Percentiles rank a stretch among this genome's conserved stretches.
Conservation (phyloP, 2,113 vertebrate species). For the Saccopteryx bilineata region DNA sequence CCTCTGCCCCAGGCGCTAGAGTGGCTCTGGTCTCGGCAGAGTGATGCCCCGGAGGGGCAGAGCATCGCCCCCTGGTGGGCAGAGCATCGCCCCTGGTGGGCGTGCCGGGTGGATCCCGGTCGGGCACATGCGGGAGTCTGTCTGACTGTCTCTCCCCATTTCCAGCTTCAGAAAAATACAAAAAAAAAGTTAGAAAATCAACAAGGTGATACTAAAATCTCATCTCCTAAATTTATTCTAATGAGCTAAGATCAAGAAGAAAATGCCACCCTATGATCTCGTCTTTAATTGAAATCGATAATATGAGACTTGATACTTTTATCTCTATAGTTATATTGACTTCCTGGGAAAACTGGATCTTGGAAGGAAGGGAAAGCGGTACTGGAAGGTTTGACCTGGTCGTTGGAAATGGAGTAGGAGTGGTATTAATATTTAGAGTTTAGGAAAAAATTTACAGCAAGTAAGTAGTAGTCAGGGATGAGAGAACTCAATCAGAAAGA, state of each 20-base stretch:
- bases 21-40: no score
- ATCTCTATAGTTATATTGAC: slow-evolving; percentile 50
- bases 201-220: slow-evolving; percentile 44
- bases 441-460: slow-evolving; percentile 15
- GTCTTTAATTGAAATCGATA: slow-evolving; percentile 40
- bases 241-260: slow-evolving; percentile 28
- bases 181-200: slow-evolving; percentile 42
- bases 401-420: neutral
- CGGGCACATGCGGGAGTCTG: no score
- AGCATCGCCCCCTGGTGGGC: no score
- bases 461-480: neutral
- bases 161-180: no score
- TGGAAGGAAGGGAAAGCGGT: slow-evolving; percentile 1
- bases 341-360: slow-evolving; percentile 14
- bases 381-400: neutral
- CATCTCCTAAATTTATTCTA: slow-evolving; percentile 32
- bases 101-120: no score
- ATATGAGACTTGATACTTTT: slow-evolving; percentile 33
- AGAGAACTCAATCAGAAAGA: neutral
- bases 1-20: no score
- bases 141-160: no score
- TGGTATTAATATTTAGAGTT: neutral
- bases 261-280: neutral
- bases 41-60: no score
- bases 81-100: no score